A percentile compares a stretch with the other conserved stretches of the same genome.
Evolutionary conservation across 2,797 vertebrate genomes (phyloP).

Genomic region (Acanthornis magna): DNA sequence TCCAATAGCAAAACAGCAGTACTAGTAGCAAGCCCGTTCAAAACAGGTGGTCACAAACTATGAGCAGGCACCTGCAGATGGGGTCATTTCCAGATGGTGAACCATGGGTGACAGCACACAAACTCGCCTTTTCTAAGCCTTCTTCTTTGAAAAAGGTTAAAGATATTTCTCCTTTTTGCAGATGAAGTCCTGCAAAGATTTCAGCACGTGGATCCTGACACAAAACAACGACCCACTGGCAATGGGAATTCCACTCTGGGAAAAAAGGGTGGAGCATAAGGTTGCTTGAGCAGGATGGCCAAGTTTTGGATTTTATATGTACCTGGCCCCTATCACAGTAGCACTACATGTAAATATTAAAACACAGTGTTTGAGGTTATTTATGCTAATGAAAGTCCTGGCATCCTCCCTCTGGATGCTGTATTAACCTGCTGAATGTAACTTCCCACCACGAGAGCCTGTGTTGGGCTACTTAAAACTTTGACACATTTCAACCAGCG

Average conservation of each 20-base stretch:
- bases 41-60: background rate
- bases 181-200: background rate
- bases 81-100: background rate
- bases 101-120: background rate
- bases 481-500: background rate
- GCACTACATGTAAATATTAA: background rate
- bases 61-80: background rate
- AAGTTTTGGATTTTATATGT: background rate
- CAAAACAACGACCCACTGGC: background rate
- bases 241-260: background rate
- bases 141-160: background rate
- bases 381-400: background rate
- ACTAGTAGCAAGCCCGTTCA: background rate
- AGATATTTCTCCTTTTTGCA: background rate
- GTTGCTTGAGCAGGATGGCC: background rate
- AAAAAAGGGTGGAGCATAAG: background rate
- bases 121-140: background rate
- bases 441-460: background rate
- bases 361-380: background rate
- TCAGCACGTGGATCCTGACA: background rate
- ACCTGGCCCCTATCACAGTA: background rate
- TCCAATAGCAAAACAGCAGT: background rate
- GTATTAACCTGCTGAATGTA: background rate
- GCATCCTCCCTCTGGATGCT: background rate
- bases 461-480: conserved; percentile 7